Percentiles rank a stretch among this genome's conserved stretches.
Evolutionary conservation across 37 sponge, comb jelly and placozoan species (phyloP).

Genomic region (Beroe ovata): DNA sequence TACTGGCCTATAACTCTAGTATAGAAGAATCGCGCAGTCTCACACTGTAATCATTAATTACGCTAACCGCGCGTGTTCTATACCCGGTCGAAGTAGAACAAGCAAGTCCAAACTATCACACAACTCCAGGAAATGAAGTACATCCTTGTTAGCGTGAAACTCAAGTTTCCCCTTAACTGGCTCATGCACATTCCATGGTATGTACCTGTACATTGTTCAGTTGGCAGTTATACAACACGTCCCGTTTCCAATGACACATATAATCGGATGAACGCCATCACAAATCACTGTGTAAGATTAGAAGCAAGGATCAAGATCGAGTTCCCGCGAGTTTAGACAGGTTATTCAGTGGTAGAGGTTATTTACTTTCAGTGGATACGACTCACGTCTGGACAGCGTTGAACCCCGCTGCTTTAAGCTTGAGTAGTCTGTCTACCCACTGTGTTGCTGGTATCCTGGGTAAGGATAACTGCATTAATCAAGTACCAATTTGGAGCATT

Average conservation of each 20-base stretch:
- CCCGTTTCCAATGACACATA: not conserved
- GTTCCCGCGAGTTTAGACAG: not conserved
- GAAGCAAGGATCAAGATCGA: not conserved
- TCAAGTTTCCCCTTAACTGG: slow-evolving; percentile 22
- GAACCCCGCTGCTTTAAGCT: slow-evolving; percentile 57
- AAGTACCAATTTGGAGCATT: not conserved
- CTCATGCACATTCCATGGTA: slow-evolving; percentile 60
- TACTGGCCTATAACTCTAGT: too few relatives aligned
- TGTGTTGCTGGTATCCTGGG: not conserved
- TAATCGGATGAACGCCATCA: not conserved
- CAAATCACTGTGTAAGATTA: not conserved
- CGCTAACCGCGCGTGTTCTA: too few relatives aligned
- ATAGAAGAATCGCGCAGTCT: too few relatives aligned
- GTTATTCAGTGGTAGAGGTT: not conserved
- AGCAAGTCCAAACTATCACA: not conserved
- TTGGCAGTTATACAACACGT: not conserved
- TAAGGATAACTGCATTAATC: not conserved
- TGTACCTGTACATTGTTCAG: slow-evolving; percentile 37
- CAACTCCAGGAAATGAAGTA: slow-evolving; percentile 1
- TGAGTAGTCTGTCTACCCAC: slow-evolving; percentile 51
- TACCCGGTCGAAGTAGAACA: slow-evolving; percentile 43
- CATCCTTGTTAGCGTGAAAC: slow-evolving; percentile 17
- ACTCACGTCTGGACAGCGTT: slow-evolving; percentile 59
- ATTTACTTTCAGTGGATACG: not conserved
- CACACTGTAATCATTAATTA: too few relatives aligned